phyloP scores from a whole-genome alignment of 2,888 invertebrate genomes.

The Perizoma affinitatum region DNA sequence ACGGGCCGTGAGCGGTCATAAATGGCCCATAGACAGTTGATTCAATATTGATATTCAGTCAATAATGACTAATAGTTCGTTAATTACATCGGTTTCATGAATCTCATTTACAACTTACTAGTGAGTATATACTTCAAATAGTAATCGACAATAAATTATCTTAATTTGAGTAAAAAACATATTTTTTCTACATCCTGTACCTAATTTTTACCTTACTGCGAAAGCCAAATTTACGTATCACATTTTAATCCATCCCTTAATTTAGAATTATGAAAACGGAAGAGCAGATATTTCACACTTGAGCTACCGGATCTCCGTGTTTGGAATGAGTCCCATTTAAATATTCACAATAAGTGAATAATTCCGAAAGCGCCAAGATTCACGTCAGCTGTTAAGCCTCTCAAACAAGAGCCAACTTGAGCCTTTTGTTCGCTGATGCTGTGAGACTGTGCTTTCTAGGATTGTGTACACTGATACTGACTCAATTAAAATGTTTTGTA shows the following conservation, averaged over 20 bases:
- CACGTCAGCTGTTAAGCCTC: constrained; percentile 63
- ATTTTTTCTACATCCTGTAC: no score
- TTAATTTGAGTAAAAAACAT: no score
- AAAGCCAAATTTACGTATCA: no score
- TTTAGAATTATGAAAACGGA: no score
- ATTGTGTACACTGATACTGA: constrained; percentile 47
- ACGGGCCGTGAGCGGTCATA: constrained; percentile 65
- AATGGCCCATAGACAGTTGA: constrained; percentile 52
- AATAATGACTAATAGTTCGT: constrained; percentile 36
- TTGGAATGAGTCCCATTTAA: constrained; percentile 22
- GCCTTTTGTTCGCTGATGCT: constrained; percentile 79
- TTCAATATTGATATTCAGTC: constrained; percentile 54
- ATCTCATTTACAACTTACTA: constrained; percentile 10
- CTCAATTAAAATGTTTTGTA: neutral
- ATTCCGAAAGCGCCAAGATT: constrained; percentile 28
- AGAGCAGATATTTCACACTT: no score
- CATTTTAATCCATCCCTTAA: no score
- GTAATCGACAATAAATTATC: no score
- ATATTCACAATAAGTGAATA: constrained; percentile 39
- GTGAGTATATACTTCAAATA: no score
- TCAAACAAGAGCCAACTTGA: constrained; percentile 60
- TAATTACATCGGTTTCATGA: constrained; percentile 28
- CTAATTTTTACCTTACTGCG: no score
- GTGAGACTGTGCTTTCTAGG: constrained; percentile 55
- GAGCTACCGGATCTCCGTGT: constrained; percentile 11